Base-by-base conservation (phyloP, 2,888 invertebrate species). In the Lymantria dispar region DNA sequence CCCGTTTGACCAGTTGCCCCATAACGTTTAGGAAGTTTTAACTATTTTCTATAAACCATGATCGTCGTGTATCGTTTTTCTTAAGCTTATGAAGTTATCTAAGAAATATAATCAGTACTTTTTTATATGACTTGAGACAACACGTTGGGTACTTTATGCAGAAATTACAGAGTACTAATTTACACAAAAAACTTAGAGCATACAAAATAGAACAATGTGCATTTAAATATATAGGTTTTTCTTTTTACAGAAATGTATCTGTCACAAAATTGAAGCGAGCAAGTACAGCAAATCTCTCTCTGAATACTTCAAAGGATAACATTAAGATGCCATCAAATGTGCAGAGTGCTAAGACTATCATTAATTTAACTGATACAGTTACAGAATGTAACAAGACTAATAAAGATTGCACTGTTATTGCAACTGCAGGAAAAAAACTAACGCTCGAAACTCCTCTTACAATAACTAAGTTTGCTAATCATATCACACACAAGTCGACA, bases 401-500 rank as follows among this genome's bases (percentile, higher is more conserved):
- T 41, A 74, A 72, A 60, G 72, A 82, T 42, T 47, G 58, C 0
- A 85, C 84, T 36, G 52, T 77, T 0, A 47, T 76, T 1, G 76
- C 78, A 30, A 59, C 52, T 38, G 52, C 41, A 9, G 54, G 57
- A 13, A 70, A 62, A 22, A 78, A 73, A 37, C 45, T 57, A 5
- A 63, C 70, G 1, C 52, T 77, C 9, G 86, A 84, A 44, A 88
- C 91, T 2, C 90, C 91, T 7, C 54, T 81, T 0, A 83, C 76
- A 5, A 86, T 90, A 7, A 76, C 74, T 29, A 87, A 82, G 56
- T 91, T 91, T 67, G 78, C 76, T 1, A 74, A 80, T 55, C 74
- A 87, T 38, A 80, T 91, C 10, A 80, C 74, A 52, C 74, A 87
- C 43, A 87, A 85, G 39, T 91, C 91, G 0, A 91, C 91, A 0